Base-by-base conservation (phyloP, 1,140 invertebrate genomes). In the Cyrtorhinus lividipennis region DNA sequence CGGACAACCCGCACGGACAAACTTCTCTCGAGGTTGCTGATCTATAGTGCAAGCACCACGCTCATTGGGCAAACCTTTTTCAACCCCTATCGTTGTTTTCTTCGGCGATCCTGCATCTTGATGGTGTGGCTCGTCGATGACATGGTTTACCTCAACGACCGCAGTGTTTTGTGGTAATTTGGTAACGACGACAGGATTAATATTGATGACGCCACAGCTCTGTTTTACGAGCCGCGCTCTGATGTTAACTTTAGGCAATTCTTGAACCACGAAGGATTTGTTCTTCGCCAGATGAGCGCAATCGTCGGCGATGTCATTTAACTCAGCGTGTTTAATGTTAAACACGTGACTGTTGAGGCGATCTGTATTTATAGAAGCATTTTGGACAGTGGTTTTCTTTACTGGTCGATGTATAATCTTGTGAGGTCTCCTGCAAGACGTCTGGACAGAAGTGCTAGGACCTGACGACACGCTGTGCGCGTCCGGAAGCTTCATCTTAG, bases 181-280 rank as follows among this genome's bases (percentile, higher is more conserved):
- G 15, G 12, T n/a, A 23, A 30, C 25, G 25, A 12, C 26, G 25
- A 38, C 15, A 1, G 27, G 27, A 13, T 45, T 56, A 27, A 64
- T 64, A 46, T 56, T 57, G 26, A 64, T 38, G 25, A 26, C 15
- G 1, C 56, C 30, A 10, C 63, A 57, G 25, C 18, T n/a, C 46
- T 64, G 63, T 13, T 48, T 60, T 30, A 59, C 59, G 3, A 64
- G 59, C 18, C 59, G 30, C 13, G 58, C 56, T 0, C 63, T 26
- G 24, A 64, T 64, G 24, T 27, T 60, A 15, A 64, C 45, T 30
- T 25, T 24, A 13, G 63, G 63, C 20, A 64, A 56, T 18, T 64
- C 44, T 24, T 64, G 63, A 5, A 64, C 46, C 15, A 53, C 48
- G 20, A 8, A 53, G 20, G 48, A 8, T 20, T 53, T 53, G 10